These are phyloP conservation scores for human DNA, from an alignment of 2,113 vertebrate genomes.

Conservation along the genomic window GRCh38 chrX:10781001-10781500, in stretches of 20 bases:
- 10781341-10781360: neutral
- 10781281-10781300: neutral
- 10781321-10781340: neutral
- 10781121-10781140: neutral
- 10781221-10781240: neutral
- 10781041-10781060: neutral
- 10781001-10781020: too few species aligned
- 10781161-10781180: slow-evolving; percentile 20
- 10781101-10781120: neutral
- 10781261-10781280: slow-evolving; percentile 14
- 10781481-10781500: neutral
- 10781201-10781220: neutral
- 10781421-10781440: slow-evolving; percentile 17
- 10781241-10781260: neutral
- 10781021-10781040: too few species aligned
- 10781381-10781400: neutral
- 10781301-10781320: neutral
- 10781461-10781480: slow-evolving; percentile 29
- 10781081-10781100: neutral
- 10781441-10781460: neutral
- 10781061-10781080: neutral
- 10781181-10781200: slow-evolving; percentile 8
- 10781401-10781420: neutral
- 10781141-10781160: neutral
- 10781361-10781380: neutral